Evolutionary conservation across 2,797 vertebrate genomes (phyloP), one percentile per base, ranked within the genome.

Genomic region (Rhadinocentrus ornatus): DNA sequence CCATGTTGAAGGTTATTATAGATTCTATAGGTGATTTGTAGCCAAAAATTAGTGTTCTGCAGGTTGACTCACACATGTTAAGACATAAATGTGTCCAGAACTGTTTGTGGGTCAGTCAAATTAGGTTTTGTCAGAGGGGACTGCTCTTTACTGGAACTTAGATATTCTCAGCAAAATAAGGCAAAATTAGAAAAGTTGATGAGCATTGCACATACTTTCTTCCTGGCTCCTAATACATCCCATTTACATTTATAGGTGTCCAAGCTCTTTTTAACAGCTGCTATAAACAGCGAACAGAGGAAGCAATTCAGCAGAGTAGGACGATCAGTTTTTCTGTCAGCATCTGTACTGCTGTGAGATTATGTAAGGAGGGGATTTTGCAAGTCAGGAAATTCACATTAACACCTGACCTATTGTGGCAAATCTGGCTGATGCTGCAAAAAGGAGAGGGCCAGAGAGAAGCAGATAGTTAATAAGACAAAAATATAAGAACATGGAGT

Each of bases 401-500:
- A 82, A 83, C 85, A 82, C 69, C 68, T 77, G 73, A 83, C 78
- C 83, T 72, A 68, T 73, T 80, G 76, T 84, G 62, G 60, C 39
- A 76, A 82, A 80, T 81, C 62, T 66, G 82, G 72, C 79, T 77
- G 73, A 86, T 75, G 59, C 55, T 69, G 85, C 83, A 87, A 67
- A 73, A 80, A 55, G 62, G 41, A 72, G 50, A 68, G 44, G 16
- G n/a, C 20, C 39, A 57, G 4, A 44, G 10, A 50, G 13, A 32
- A 22, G 62, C 20, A 39, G 31, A 41, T 8, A 35, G 15, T 50
- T 11, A 56, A 2, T 44, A 34, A 62, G 26, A 35, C 18, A 71
- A 41, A 26, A 24, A 35, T 16, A 24, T 37, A 11, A 22, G 29
- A 12, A 64, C 50, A 15, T 48, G 20, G 4, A 7, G 7, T 4